phyloP scores from a whole-genome alignment of 1,140 invertebrate genomes.

The Drosophila littoralis region DNA sequence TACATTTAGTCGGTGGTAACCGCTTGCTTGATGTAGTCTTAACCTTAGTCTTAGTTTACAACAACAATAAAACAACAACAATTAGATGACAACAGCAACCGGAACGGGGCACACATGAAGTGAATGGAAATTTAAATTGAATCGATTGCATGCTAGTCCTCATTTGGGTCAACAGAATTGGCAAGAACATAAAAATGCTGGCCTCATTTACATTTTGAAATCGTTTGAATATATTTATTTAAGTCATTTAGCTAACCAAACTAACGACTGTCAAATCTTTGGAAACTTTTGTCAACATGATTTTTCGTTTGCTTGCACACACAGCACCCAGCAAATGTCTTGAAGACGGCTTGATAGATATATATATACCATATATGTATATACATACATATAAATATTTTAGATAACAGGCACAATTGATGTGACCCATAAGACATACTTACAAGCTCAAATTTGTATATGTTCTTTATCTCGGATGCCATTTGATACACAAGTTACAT shows the following conservation, averaged over 20 bases:
- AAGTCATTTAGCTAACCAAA: conserved; percentile 1
- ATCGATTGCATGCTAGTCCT: neutral
- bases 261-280: conserved; percentile 21
- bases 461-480: too few species aligned
- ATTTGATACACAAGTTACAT: too few species aligned
- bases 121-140: neutral
- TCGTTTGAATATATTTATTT: conserved; percentile 3
- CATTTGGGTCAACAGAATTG: neutral
- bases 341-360: too few species aligned
- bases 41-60: conserved; percentile 37
- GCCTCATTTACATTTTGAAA: conserved; percentile 25
- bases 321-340: neutral
- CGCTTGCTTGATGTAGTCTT: conserved; percentile 60
- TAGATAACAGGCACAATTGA: too few species aligned
- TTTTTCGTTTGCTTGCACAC: neutral
- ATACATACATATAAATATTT: too few species aligned
- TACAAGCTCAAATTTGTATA: too few species aligned
- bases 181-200: too few species aligned
- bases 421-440: too few species aligned
- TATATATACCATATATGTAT: too few species aligned
- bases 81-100: conserved; percentile 59
- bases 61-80: conserved; percentile 73
- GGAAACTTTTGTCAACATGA: neutral
- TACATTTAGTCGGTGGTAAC: conserved; percentile 68
- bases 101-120: conserved; percentile 27